Evolutionary conservation across 2,113 vertebrate species (phyloP), one percentile per base, ranked within the genome.

Genomic region (Bagarius yarrelli): DNA sequence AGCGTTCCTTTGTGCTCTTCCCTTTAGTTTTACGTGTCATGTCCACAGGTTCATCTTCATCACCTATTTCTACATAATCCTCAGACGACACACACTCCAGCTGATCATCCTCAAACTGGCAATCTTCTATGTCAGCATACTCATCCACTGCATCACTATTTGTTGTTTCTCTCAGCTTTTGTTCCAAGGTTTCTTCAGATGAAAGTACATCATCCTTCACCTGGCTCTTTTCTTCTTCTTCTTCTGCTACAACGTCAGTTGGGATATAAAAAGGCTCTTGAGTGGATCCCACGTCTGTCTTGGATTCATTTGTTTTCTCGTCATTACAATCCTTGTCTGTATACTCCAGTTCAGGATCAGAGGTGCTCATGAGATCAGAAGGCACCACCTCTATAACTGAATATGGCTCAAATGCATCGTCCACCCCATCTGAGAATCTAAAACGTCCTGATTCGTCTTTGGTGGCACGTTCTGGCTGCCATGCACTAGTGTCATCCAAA

Each of bases 61-160:
- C 93, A 0, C 93, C 93, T 76, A 94, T 94, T 87, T 94, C 93
- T 0, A 94, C 92, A 15, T 93, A 94, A 86, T 94, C 93, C 88
- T 94, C 93, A 1, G 93, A 93, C 14, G 93, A 93, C 47, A 90
- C 89, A 36, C 92, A 90, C 73, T 89, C 91, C 21, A 79, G 32
- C 19, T 90, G 87, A 73, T 92, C 89, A 21, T 91, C 89, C 59
- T 32, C 83, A 55, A 91, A 89, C 76, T 86, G 88, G 53, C 88
- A 90, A 30, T 91, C 90, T 0, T 92, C 90, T 52, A 94, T 93
- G 83, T 94, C 88, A 15, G 91, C 92, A 72, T 94, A 94, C 85
- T 94, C 93, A 88, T 92, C 91, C 34, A 89, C 84, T 60, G 84
- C 89, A 61, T 93, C 91, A 1, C n/a, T 67, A 21, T 87, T 88